A percentile compares a stretch with the other conserved stretches of the same genome.
phyloP scores from a whole-genome alignment of 2,888 invertebrate genomes.

The Amblyjoppa proteus region DNA sequence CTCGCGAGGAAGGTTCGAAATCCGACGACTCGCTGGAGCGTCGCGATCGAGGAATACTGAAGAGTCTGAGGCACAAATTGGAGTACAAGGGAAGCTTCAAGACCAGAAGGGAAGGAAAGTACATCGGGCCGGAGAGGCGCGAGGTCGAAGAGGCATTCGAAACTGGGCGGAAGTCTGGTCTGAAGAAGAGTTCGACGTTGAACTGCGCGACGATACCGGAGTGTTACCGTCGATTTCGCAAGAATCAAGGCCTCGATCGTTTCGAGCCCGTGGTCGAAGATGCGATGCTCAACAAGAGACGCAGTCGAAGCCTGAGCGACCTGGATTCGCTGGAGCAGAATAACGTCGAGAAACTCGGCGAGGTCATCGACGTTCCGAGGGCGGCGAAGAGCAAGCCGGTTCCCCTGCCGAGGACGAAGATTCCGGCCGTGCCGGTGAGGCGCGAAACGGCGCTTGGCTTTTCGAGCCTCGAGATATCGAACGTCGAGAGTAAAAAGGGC shows the following conservation, averaged over 20 bases:
- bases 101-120: slow-evolving; percentile 67
- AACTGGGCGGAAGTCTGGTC: slow-evolving; percentile 29
- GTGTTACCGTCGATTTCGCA: slow-evolving; percentile 67
- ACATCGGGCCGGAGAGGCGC: slow-evolving; percentile 46
- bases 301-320: slow-evolving; percentile 77
- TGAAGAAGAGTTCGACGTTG: slow-evolving; percentile 71
- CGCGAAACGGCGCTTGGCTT: slow-evolving; percentile 2
- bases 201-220: slow-evolving; percentile 70
- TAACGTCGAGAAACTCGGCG: slow-evolving; percentile 13
- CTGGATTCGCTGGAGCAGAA: slow-evolving; percentile 72
- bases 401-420: slow-evolving; percentile 73
- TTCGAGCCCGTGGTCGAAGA: slow-evolving; percentile 36
- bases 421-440: slow-evolving; percentile 46
- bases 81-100: slow-evolving; percentile 72
- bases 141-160: slow-evolving; percentile 21
- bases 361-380: background rate
- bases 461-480: slow-evolving; percentile 6
- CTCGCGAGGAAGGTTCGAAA: slow-evolving; percentile 72
- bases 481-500: background rate
- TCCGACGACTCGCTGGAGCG: slow-evolving; percentile 74
- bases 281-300: slow-evolving; percentile 67
- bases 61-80: slow-evolving; percentile 53
- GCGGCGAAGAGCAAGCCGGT: slow-evolving; percentile 65
- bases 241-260: slow-evolving; percentile 34
- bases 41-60: slow-evolving; percentile 57